phyloP scores from a whole-genome alignment of 2,888 invertebrate species.

The Tachystola acroxantha region DNA sequence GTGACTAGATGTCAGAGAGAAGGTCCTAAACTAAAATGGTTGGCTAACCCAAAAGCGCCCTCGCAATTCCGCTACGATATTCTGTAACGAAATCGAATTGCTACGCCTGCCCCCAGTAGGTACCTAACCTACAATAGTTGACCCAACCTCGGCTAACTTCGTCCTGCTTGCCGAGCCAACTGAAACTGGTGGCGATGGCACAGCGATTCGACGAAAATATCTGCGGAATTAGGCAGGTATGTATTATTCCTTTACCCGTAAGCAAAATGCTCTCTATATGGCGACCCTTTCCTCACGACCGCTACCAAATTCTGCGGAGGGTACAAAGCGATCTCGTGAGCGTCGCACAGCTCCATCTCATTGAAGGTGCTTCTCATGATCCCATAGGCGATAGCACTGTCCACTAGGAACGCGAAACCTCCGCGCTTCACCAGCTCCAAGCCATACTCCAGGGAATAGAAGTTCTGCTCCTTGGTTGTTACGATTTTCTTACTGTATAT shows the following conservation, averaged over 20 bases:
- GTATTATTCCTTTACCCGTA: slow-evolving; percentile 76
- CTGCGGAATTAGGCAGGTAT: too few relatives aligned
- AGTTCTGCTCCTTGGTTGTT: slow-evolving; percentile 47
- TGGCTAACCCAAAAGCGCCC: too few relatives aligned
- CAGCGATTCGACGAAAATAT: too few relatives aligned
- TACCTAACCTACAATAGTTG: too few relatives aligned
- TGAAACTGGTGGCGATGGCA: too few relatives aligned
- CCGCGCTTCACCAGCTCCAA: slow-evolving; percentile 79
- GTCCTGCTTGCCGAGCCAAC: too few relatives aligned
- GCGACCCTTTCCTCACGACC: slow-evolving; percentile 79
- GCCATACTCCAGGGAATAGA: slow-evolving; percentile 75
- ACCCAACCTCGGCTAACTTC: too few relatives aligned
- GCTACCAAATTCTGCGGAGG: slow-evolving; percentile 77
- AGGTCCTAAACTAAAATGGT: too few relatives aligned
- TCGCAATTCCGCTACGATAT: too few relatives aligned
- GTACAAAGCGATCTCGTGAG: slow-evolving; percentile 80
- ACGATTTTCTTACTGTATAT: slow-evolving; percentile 79
- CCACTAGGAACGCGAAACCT: slow-evolving; percentile 84
- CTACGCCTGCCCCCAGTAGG: too few relatives aligned
- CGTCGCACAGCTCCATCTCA: slow-evolving; percentile 82
- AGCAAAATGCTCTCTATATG: slow-evolving; percentile 79
- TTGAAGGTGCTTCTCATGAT: slow-evolving; percentile 81
- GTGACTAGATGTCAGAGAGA: too few relatives aligned
- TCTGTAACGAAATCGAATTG: too few relatives aligned
- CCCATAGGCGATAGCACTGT: slow-evolving; percentile 82